Percentiles rank a stretch among this genome's conserved stretches.
phyloP scores from a whole-genome alignment of 2,797 vertebrate species.

The Ctenochaetus hawaiiensis region DNA sequence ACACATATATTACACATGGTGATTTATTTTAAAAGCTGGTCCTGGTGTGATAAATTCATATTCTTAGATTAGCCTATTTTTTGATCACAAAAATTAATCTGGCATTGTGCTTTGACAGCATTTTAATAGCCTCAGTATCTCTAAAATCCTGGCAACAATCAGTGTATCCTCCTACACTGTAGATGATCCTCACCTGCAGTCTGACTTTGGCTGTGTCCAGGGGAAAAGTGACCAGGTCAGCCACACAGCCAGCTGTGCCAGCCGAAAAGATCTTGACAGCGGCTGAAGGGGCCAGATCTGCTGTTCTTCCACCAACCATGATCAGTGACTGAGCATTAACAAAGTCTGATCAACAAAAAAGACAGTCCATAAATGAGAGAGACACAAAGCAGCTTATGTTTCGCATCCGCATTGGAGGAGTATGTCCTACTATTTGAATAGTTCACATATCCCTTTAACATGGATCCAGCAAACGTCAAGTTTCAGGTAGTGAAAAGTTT shows the following conservation, averaged over 20 bases:
- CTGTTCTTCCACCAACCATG: conserved; percentile 54
- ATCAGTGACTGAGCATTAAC: not conserved
- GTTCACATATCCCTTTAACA: not conserved
- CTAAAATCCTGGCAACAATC: conserved; percentile 7
- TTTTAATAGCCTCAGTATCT: too few species aligned
- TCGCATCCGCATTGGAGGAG: not conserved
- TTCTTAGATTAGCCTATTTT: not conserved
- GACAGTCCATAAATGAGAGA: not conserved
- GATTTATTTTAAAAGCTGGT: not conserved
- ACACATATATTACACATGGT: not conserved
- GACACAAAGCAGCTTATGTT: not conserved
- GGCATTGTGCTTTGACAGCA: too few species aligned
- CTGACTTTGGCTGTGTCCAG: conserved; percentile 96
- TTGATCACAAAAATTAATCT: too few species aligned
- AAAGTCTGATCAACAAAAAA: not conserved
- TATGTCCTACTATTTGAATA: not conserved
- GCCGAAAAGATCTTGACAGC: conserved; percentile 91
- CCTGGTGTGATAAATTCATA: too few species aligned
- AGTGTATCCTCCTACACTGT: too few species aligned
- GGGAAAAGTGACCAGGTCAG: conserved; percentile 93
- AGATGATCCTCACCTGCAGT: conserved; percentile 87
- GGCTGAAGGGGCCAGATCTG: conserved; percentile 86
- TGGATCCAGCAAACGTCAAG: conserved; percentile 34
- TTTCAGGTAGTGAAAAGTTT: conserved; percentile 48
- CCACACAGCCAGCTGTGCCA: conserved; percentile 90